Evolutionary conservation across 2,113 vertebrate genomes (phyloP).

Genomic region (Pyrgilauda ruficollis): DNA sequence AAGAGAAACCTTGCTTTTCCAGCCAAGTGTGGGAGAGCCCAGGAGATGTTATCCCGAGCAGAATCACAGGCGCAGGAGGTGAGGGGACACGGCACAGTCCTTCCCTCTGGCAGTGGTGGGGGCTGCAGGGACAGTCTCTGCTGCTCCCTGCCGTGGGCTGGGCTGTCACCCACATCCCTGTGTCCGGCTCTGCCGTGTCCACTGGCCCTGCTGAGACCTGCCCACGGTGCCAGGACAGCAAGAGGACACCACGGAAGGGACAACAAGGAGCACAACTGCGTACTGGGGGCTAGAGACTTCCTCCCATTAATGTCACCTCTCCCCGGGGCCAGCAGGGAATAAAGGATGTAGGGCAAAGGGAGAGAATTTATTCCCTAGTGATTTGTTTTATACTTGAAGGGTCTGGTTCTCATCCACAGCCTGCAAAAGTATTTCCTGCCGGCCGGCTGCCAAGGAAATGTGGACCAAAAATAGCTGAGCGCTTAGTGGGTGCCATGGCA

Average conservation of each 20-base stretch:
- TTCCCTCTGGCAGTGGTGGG: not conserved
- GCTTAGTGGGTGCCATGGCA: not conserved
- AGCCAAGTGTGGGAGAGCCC: not conserved
- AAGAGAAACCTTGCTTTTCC: not conserved
- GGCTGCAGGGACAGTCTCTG: not conserved
- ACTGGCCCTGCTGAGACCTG: not conserved
- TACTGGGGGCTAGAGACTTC: not conserved
- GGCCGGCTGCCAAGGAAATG: constrained; percentile 13
- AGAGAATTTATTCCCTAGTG: constrained; percentile 13
- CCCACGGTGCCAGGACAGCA: not conserved
- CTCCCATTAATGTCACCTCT: not conserved
- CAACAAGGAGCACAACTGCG: not conserved
- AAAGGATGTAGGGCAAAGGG: not conserved
- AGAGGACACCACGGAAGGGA: not conserved
- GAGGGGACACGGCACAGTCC: not conserved
- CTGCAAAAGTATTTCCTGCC: constrained; percentile 43
- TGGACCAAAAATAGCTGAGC: not conserved
- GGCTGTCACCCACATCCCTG: not conserved
- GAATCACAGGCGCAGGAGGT: not conserved
- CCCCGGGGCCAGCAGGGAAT: not conserved
- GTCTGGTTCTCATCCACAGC: constrained; percentile 54
- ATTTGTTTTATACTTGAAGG: constrained; percentile 2
- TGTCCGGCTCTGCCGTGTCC: not conserved
- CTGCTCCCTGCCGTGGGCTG: not conserved
- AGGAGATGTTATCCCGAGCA: not conserved